phyloP scores from a whole-genome alignment of 2,888 invertebrate species.

The Ochlodes sylvanus region DNA sequence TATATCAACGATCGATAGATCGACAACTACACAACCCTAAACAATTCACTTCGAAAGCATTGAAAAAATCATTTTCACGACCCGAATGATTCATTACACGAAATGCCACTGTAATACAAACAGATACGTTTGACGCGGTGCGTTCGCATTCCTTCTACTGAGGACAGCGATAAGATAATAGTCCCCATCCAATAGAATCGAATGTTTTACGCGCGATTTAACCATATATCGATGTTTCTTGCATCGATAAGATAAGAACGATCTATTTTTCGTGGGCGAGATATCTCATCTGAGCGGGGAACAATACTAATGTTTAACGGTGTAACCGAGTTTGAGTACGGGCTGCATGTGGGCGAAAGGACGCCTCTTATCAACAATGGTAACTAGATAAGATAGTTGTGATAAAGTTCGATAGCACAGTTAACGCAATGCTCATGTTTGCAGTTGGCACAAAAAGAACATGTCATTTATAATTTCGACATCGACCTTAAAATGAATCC shows the following conservation, averaged over 20 bases:
- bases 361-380: slow-evolving; percentile 47
- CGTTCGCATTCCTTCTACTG: slow-evolving; percentile 56
- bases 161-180: slow-evolving; percentile 55
- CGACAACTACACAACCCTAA: slow-evolving; percentile 38
- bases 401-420: slow-evolving; percentile 54
- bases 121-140: slow-evolving; percentile 45
- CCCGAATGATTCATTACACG: slow-evolving; percentile 26
- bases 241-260: slow-evolving; percentile 65
- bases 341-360: slow-evolving; percentile 32
- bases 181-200: slow-evolving; percentile 61
- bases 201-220: slow-evolving; percentile 72
- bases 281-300: slow-evolving; percentile 61
- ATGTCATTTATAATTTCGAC: slow-evolving; percentile 37
- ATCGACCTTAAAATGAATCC: slow-evolving; percentile 18
- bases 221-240: slow-evolving; percentile 61
- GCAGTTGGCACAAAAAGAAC: slow-evolving; percentile 36
- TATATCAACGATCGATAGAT: slow-evolving; percentile 9
- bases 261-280: slow-evolving; percentile 49
- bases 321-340: slow-evolving; percentile 36
- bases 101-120: slow-evolving; percentile 21
- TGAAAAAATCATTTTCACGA: slow-evolving; percentile 26
- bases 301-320: slow-evolving; percentile 51
- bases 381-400: slow-evolving; percentile 62
- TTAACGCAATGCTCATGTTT: slow-evolving; percentile 51
- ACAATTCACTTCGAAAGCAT: slow-evolving; percentile 8